Evolutionary conservation across 1,140 invertebrate genomes (phyloP), one percentile per base, ranked within the genome.

Genomic region (Solenopsis fugax): DNA sequence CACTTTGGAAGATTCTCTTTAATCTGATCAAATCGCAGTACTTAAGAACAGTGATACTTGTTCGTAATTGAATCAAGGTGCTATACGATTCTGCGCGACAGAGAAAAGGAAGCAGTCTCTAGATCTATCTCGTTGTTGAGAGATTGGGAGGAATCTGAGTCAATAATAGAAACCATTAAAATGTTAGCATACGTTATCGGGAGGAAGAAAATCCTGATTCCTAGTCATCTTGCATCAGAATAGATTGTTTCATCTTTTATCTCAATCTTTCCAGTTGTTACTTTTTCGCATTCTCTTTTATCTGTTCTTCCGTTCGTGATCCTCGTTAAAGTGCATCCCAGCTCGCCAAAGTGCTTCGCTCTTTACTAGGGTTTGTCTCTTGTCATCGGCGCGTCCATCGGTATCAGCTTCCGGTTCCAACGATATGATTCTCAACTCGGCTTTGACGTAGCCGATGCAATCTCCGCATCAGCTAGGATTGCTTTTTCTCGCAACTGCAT

Each of bases 371-470:
- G 5, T 48, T 16, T 21, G 75, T 18, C 65, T 56, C 9, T 37
- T 29, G 37, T 71, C 64, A 69, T 37, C 3, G 3, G n/a, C 21
- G 48, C n/a, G 62, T 4, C 76, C n/a, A 54, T 16, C 34, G 41
- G 12, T 82, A 58, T 48, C 34, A 73, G 69, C 41, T 84, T 84
- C 16, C 78, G 41, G 21, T 71, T 34, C 6, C 54, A 48, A 7
- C 80, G 41, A 60, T 60, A 75, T 56, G 24, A 73, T 48, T 67
- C n/a, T 48, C n/a, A n/a, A 24, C 69, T 18, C 29, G 16, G 29
- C 69, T 84, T 84, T 84, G 54, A 84, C 41, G 18, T 10, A 58
- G 24, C 54, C 54, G 4, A 82, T 48, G 37, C 54, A 58, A 82
- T 73, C 54, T 82, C 62, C n/a, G 45, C 34, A 52, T 52, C 45